These are phyloP conservation scores for Bungarus multicinctus DNA, from an alignment of 2,113 vertebrate genomes.

Conservation along the genomic window DNA sequence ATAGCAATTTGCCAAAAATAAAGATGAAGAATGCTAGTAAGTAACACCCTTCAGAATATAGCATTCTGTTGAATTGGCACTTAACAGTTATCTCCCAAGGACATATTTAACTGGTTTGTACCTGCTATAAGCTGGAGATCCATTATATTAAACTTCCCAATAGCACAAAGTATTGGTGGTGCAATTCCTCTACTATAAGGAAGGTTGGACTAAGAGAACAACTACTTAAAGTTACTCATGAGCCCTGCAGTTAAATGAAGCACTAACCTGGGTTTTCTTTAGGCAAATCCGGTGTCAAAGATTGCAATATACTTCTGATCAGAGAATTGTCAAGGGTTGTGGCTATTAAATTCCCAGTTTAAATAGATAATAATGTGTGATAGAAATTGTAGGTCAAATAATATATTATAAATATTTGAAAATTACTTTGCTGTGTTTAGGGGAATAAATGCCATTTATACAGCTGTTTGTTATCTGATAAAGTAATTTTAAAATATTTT, in stretches of 20 bases:
- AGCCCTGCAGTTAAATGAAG: neutral
- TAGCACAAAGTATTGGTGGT: neutral
- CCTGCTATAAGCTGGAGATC: neutral
- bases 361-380: neutral
- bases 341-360: neutral
- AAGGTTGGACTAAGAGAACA: neutral
- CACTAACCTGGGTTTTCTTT: neutral
- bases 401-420: neutral
- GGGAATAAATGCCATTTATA: neutral
- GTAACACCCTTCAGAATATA: neutral
- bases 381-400: neutral
- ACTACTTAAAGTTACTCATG: neutral
- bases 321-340: neutral
- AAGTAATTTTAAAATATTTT: neutral
- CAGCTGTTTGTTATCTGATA: neutral
- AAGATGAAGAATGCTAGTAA: neutral
- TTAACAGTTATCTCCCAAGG: neutral
- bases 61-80: neutral
- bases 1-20: neutral
- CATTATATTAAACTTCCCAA: neutral
- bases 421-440: neutral
- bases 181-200: neutral
- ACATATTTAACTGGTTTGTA: neutral
- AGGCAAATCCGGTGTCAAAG: neutral
- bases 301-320: neutral